These are phyloP conservation scores for Australoheros scitulus DNA, from an alignment of 2,113 vertebrate species.

Conservation along the genomic window DNA sequence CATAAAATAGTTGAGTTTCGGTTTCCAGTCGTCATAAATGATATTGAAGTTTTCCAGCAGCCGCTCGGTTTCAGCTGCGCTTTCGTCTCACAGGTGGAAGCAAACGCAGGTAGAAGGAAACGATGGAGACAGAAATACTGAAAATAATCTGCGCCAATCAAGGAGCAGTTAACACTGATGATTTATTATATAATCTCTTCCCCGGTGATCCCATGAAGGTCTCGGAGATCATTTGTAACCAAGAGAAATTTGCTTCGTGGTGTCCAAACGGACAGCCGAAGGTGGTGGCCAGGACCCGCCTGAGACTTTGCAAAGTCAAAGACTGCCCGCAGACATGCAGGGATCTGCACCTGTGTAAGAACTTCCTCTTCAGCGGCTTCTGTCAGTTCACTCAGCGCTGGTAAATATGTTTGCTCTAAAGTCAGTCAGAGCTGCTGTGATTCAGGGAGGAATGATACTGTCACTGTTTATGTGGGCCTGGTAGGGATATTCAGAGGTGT, in stretches of 20 bases:
- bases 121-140: not conserved
- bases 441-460: not conserved
- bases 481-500: too few relatives aligned
- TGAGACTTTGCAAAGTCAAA: slow-evolving; percentile 58
- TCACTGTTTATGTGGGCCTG: not conserved
- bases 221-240: not conserved
- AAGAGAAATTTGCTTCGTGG: slow-evolving; percentile 12
- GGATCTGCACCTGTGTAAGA: too few relatives aligned
- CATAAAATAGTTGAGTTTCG: slow-evolving; percentile 63
- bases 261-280: slow-evolving; percentile 17
- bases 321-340: too few relatives aligned
- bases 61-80: not conserved
- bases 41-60: rapidly evolving
- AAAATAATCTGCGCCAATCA: slow-evolving; percentile 55
- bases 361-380: too few relatives aligned
- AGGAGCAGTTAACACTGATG: slow-evolving; percentile 38
- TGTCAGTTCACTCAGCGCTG: too few relatives aligned
- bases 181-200: slow-evolving; percentile 30
- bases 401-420: too few relatives aligned
- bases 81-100: slow-evolving; percentile 10
- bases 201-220: rapidly evolving
- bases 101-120: rapidly evolving
- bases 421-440: not conserved
- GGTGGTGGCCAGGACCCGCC: slow-evolving; percentile 62
- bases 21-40: slow-evolving; percentile 64